phyloP scores from a whole-genome alignment of 2,888 invertebrate genomes.

The Meghimatium bilineatum region DNA sequence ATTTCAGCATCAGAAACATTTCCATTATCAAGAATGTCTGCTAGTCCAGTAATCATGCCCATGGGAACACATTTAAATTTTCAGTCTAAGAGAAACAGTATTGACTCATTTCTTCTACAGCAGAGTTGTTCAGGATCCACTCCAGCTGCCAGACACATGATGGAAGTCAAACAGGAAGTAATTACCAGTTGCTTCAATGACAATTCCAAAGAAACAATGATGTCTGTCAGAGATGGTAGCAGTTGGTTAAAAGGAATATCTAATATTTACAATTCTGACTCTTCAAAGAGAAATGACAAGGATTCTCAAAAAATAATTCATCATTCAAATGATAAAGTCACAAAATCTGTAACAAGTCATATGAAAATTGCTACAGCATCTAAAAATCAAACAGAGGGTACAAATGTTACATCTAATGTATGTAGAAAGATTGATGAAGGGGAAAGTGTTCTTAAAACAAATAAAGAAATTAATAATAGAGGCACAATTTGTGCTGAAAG shows the following conservation, averaged over 20 bases:
- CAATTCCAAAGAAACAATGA: not conserved
- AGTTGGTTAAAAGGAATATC: not conserved
- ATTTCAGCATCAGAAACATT: slow-evolving; percentile 8
- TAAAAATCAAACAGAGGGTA: not conserved
- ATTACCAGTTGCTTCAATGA: not conserved
- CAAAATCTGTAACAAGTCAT: not conserved
- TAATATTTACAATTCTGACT: not conserved
- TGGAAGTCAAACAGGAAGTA: not conserved
- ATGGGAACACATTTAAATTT: slow-evolving; percentile 8
- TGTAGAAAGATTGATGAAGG: slow-evolving; percentile 2
- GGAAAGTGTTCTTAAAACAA: not conserved
- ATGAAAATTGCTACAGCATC: not conserved
- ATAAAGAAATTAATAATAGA: not conserved
- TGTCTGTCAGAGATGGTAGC: not conserved
- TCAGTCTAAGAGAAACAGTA: not conserved
- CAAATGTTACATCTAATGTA: not conserved
- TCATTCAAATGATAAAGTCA: not conserved
- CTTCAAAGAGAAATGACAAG: not conserved
- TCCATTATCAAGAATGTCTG: not conserved
- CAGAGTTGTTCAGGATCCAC: not conserved
- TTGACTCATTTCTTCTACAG: slow-evolving; percentile 6
- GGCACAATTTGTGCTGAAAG: not conserved
- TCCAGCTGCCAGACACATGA: not conserved
- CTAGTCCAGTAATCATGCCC: not conserved
- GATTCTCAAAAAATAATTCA: not conserved